Evolutionary conservation across 2,113 vertebrate species (phyloP).

Genomic region (Capricornis sumatraensis): DNA sequence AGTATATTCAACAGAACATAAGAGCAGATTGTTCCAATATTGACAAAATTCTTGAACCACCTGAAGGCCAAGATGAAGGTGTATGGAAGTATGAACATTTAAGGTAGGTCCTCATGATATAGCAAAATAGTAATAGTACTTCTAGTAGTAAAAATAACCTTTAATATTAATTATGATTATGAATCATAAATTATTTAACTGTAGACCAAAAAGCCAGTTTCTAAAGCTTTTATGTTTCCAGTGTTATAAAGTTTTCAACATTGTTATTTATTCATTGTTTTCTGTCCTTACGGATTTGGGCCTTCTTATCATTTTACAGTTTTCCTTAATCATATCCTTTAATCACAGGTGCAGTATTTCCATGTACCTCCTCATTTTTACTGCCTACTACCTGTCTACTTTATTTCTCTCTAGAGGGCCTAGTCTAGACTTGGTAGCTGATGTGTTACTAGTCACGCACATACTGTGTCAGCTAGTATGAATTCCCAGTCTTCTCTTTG

Average conservation of each 20-base stretch:
- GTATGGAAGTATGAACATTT: slow-evolving; percentile 99
- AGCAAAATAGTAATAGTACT: background rate
- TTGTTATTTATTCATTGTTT: slow-evolving; percentile 21
- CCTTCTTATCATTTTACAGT: background rate
- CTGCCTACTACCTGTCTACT: background rate
- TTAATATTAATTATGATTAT: background rate
- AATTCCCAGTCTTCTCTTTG: background rate
- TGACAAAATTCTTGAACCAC: slow-evolving; percentile 98
- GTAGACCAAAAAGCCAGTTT: background rate
- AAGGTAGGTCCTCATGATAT: slow-evolving; percentile 83
- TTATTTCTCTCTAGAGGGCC: background rate
- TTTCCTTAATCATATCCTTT: background rate
- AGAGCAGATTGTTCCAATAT: slow-evolving; percentile 97
- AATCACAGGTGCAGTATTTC: background rate
- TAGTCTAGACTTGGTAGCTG: background rate
- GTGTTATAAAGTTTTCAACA: background rate
- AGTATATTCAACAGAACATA: slow-evolving; percentile 99
- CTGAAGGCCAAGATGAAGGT: slow-evolving; percentile 98
- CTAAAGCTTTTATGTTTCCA: background rate
- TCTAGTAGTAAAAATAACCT: background rate
- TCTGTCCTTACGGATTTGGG: background rate
- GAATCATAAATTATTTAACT: background rate
- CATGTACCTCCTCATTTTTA: background rate
- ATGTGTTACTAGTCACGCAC: background rate
- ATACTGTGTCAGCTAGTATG: background rate